A percentile compares a stretch with the other conserved stretches of the same genome.
These are phyloP conservation scores for Thryonomys swinderianus DNA, from an alignment of 2,113 vertebrate species.

Conservation along the genomic window DNA sequence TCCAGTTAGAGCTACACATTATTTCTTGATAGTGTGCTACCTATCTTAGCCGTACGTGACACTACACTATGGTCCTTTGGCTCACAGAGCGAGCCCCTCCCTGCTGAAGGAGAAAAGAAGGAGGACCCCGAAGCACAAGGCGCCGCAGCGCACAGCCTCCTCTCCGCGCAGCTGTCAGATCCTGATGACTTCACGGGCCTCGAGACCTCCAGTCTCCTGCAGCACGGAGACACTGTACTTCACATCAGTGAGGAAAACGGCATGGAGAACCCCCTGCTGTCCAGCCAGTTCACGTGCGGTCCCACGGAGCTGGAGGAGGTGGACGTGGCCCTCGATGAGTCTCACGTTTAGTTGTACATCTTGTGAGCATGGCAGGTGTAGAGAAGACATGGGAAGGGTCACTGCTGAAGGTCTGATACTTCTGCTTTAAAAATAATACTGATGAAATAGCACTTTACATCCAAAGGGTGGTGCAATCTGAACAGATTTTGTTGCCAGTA, in stretches of 20 bases:
- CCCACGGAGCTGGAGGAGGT: conserved; percentile 90
- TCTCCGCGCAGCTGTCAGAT: conserved; percentile 87
- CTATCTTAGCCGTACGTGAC: background rate
- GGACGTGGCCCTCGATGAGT: conserved; percentile 91
- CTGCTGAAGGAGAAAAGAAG: conserved; percentile 79
- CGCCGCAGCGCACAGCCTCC: conserved; percentile 76
- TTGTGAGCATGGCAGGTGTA: background rate
- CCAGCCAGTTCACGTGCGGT: conserved; percentile 84
- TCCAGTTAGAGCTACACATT: background rate
- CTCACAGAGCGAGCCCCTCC: conserved; percentile 80
- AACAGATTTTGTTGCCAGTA: conserved; percentile 45
- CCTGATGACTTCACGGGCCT: conserved; percentile 90
- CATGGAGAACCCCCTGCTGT: conserved; percentile 95
- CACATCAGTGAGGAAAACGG: conserved; percentile 93
- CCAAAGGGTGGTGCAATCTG: conserved; percentile 59
- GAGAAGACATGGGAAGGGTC: conserved; percentile 36
- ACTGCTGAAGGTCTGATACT: background rate
- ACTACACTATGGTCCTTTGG: conserved; percentile 50
- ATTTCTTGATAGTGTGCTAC: background rate
- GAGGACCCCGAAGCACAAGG: conserved; percentile 76
- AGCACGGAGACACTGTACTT: conserved; percentile 89
- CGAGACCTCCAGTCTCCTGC: conserved; percentile 93
- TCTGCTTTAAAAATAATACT: conserved; percentile 56
- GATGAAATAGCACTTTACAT: conserved; percentile 84
- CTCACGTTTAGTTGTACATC: conserved; percentile 89